Percentiles rank a stretch among this genome's conserved stretches.
phyloP scores from a whole-genome alignment of 2,797 vertebrate genomes.

The Gallinago nigripennis region DNA sequence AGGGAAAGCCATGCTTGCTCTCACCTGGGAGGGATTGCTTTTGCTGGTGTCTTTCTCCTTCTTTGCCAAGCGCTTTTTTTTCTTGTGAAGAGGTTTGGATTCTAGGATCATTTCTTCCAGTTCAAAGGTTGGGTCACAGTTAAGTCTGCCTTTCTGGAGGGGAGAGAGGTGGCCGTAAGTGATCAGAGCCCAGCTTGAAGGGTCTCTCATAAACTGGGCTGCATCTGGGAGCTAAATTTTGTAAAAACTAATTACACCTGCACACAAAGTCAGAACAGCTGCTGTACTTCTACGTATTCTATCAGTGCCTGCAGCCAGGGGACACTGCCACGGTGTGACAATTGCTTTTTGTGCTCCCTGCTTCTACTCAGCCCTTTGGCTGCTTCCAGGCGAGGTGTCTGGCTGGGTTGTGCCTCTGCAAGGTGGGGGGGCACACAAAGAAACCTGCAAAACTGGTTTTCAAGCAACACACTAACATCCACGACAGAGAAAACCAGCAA shows the following conservation, averaged over 20 bases:
- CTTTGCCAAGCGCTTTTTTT: constrained; percentile 93
- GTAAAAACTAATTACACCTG: neutral
- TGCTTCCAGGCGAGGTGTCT: neutral
- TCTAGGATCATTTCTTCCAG: constrained; percentile 99
- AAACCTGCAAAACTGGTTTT: neutral
- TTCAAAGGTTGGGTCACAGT: constrained; percentile 96
- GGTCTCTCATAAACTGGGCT: neutral
- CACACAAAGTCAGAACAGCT: neutral
- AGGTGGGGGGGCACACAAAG: neutral
- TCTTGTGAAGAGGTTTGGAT: constrained; percentile 97
- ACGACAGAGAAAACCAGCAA: neutral
- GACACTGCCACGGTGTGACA: neutral
- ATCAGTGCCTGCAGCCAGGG: neutral
- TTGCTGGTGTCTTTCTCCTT: constrained; percentile 86
- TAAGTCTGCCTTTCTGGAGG: constrained; percentile 88
- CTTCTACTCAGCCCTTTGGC: neutral
- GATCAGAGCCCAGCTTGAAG: neutral
- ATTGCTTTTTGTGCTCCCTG: neutral
- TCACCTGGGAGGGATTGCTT: constrained; percentile 87
- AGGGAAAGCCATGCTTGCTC: neutral
- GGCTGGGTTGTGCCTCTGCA: neutral
- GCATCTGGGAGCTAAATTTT: neutral
- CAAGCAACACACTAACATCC: neutral
- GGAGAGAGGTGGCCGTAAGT: neutral
- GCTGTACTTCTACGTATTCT: neutral